Conservation (phyloP, 2,113 vertebrate genomes). For the Sarotherodon lohbergeri region DNA sequence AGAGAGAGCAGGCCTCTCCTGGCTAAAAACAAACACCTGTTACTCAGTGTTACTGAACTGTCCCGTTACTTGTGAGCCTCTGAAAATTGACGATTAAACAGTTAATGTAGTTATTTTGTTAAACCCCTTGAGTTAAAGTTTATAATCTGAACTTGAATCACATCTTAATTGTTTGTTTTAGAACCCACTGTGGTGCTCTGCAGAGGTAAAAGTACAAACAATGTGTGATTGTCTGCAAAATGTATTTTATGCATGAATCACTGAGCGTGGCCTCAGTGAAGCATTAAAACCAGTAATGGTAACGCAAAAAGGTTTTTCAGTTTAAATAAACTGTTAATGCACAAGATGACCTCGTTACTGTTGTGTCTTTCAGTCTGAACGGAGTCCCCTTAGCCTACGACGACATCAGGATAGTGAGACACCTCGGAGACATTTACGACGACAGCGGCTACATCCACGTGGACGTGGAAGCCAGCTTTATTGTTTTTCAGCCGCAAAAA, state of each 20-base stretch:
- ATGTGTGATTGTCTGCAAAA: background rate
- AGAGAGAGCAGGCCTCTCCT: background rate
- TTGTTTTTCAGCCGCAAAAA: conserved; percentile 82
- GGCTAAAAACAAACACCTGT: background rate
- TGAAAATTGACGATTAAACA: background rate
- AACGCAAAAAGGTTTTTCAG: background rate
- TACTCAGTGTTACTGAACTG: background rate
- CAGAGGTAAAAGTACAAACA: background rate
- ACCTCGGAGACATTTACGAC: conserved; percentile 85
- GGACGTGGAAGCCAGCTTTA: conserved; percentile 85
- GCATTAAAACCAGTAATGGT: background rate
- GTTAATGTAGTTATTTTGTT: background rate
- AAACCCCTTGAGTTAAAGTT: background rate
- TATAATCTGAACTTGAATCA: background rate
- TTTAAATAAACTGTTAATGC: background rate
- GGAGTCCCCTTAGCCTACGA: conserved; percentile 92
- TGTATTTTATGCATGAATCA: background rate
- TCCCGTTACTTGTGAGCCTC: background rate
- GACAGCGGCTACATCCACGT: conserved; percentile 91
- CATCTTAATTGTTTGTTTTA: background rate
- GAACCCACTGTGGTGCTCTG: background rate
- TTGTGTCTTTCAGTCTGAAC: conserved; percentile 73
- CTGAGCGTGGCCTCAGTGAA: background rate
- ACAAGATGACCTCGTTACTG: background rate
- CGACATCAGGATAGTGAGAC: conserved; percentile 79